Evolutionary conservation across 2,797 vertebrate species (phyloP).

Genomic region (Sylvilagus floridanus): DNA sequence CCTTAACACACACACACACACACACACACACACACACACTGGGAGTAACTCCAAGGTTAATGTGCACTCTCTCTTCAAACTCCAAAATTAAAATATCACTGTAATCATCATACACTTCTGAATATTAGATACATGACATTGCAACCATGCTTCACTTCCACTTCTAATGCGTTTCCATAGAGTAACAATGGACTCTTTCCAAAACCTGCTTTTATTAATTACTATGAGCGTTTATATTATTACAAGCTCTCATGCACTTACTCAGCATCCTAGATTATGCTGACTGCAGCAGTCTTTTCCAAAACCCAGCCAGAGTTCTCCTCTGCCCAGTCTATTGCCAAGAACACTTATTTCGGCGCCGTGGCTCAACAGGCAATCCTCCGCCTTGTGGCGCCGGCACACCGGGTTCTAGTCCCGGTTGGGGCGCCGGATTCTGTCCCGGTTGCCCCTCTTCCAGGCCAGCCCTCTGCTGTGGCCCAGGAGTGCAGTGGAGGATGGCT

Average conservation of each 20-base stretch:
- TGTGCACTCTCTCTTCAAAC: background rate
- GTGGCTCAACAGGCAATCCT: no score
- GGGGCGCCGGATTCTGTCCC: no score
- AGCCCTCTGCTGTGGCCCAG: no score
- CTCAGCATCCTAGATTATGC: conserved; percentile 4
- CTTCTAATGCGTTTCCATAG: background rate
- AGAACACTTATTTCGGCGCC: conserved; percentile 59
- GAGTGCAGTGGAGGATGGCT: no score
- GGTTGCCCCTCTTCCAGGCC: no score
- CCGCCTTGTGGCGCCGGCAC: no score
- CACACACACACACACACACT: background rate
- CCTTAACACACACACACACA: no score
- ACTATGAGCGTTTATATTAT: background rate
- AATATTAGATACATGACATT: background rate
- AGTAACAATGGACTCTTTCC: background rate
- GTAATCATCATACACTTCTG: background rate
- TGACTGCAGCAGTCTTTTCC: conserved; percentile 39
- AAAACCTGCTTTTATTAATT: conserved; percentile 27
- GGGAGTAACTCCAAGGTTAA: background rate
- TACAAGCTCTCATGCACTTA: background rate
- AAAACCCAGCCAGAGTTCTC: conserved; percentile 19
- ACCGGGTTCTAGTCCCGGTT: no score
- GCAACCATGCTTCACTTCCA: background rate
- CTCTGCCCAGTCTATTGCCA: background rate
- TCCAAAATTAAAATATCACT: background rate